A percentile compares a stretch with the other conserved stretches of the same genome.
Conservation (phyloP, 1,140 invertebrate species). For the Platyscapa corneri region DNA sequence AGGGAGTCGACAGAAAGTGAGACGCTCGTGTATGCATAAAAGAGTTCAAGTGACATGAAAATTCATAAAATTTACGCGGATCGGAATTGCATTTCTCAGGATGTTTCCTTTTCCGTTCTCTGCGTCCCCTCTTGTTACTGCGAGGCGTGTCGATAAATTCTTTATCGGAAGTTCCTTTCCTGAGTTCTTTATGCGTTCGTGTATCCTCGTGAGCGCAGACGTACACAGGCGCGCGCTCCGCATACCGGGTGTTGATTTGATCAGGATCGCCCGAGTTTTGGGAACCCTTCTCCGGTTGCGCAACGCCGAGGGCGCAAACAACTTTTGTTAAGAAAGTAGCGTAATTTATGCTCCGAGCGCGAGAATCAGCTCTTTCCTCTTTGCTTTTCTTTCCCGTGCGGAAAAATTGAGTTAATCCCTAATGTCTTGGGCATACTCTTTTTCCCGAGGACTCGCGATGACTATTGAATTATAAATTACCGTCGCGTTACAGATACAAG, state of each 20-base stretch:
- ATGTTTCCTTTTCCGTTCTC: constrained; percentile 53
- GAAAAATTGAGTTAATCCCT: constrained; percentile 15
- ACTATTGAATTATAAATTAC: constrained; percentile 30
- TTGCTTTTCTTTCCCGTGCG: not conserved
- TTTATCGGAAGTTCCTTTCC: constrained; percentile 55
- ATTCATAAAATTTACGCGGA: constrained; percentile 60
- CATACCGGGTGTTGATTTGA: constrained; percentile 30
- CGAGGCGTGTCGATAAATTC: constrained; percentile 54
- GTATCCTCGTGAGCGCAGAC: not conserved
- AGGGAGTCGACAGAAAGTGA: not conserved
- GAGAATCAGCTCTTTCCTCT: not conserved
- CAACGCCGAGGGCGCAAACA: constrained; percentile 32
- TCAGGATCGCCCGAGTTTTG: constrained; percentile 13
- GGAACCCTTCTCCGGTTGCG: constrained; percentile 27
- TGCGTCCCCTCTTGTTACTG: not conserved
- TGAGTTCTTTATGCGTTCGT: not conserved
- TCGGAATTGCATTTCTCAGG: constrained; percentile 57
- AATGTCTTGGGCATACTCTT: not conserved
- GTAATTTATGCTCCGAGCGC: constrained; percentile 31
- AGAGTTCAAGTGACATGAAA: constrained; percentile 53
- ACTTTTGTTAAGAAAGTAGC: constrained; percentile 15
- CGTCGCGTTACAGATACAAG: too few relatives aligned
- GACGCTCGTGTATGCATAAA: not conserved
- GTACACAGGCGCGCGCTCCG: not conserved
- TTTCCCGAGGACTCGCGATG: not conserved